Evolutionary conservation across 2,797 vertebrate species (phyloP).

Genomic region (Gymnoscopelus microlampas): DNA sequence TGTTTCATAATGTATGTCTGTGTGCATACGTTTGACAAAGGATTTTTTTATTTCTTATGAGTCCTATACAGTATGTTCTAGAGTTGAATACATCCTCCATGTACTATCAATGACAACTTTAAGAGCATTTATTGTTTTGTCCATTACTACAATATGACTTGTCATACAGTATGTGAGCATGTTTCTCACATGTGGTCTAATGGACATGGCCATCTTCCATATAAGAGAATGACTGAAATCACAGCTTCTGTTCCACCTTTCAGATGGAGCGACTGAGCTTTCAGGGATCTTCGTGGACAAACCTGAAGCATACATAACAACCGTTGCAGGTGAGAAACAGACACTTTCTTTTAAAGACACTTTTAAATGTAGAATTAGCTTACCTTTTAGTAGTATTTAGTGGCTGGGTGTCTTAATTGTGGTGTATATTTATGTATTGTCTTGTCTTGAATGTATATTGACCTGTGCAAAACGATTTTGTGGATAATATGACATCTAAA

Average conservation of each 20-base stretch:
- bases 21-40: neutral
- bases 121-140: neutral
- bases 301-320: slow-evolving; percentile 43
- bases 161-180: neutral
- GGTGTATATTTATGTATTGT: no score
- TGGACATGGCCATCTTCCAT: no score
- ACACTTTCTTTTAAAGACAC: neutral
- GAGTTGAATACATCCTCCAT: no score
- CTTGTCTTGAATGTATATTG: no score
- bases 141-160: slow-evolving; percentile 3
- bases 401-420: no score
- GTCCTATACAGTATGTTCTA: no score
- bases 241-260: slow-evolving; percentile 23
- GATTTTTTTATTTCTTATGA: neutral
- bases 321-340: slow-evolving; percentile 64
- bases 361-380: no score
- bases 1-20: slow-evolving; percentile 10
- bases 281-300: slow-evolving; percentile 80
- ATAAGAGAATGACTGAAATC: neutral
- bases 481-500: no score
- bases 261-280: slow-evolving; percentile 70
- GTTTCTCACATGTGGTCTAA: neutral
- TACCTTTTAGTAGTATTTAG: no score
- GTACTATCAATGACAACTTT: no score
- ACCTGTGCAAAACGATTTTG: no score